A percentile compares a stretch with the other conserved stretches of the same genome.
phyloP scores from a whole-genome alignment of 2,797 vertebrate species.

The Brachymystax lenok region DNA sequence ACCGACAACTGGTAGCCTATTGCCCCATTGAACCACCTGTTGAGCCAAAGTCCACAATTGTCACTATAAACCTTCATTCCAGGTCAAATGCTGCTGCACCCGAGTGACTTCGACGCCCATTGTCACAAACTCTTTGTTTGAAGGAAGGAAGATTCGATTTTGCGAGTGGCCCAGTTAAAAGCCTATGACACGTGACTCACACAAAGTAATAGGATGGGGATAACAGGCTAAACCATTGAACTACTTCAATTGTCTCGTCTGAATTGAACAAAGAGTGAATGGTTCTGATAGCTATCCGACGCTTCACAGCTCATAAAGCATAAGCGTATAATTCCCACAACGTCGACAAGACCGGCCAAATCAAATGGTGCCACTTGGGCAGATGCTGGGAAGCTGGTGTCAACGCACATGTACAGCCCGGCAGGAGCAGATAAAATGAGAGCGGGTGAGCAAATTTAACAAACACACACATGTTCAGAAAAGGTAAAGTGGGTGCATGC shows the following conservation, averaged over 20 bases:
- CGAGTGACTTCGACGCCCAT: neutral
- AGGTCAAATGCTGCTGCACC: too few relatives aligned
- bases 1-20: neutral
- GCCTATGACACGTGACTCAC: neutral
- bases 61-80: neutral
- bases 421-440: too few relatives aligned
- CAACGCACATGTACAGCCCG: too few relatives aligned
- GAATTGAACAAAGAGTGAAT: neutral
- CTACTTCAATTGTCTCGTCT: neutral
- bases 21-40: neutral
- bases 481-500: neutral
- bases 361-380: too few relatives aligned
- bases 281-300: neutral
- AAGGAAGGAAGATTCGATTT: neutral
- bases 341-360: neutral
- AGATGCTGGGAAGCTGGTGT: too few relatives aligned
- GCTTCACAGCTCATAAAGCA: neutral
- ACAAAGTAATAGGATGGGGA: neutral
- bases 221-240: neutral
- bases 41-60: neutral
- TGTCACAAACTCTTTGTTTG: neutral
- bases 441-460: constrained; percentile 29
- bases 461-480: too few relatives aligned
- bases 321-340: neutral
- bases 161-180: neutral